Base-by-base conservation (phyloP, 2,113 vertebrate genomes). In the Grantiella picta region DNA sequence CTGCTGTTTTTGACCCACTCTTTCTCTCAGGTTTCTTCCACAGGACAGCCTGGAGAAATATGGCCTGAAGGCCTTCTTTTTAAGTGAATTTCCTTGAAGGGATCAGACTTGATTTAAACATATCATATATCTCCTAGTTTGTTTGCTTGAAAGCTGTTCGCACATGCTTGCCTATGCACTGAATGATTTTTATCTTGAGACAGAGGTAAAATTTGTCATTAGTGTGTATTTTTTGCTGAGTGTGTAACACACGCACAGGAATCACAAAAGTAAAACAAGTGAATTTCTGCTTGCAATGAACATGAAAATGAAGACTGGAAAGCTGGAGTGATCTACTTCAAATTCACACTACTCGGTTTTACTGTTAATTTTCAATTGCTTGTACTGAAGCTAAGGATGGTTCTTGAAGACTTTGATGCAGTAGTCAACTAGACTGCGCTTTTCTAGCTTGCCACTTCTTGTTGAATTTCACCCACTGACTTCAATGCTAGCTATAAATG, bases 391-490 rank as follows among this genome's bases (percentile, higher is more conserved):
- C 54, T 56, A 27, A 52, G 42, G 59, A 15, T 63, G 66, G 5
- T 28, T 86, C 53, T 76, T 72, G 38, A 66, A 83, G 31, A 24
- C 33, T 82, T 85, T 40, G 20, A 11, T 56, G 31, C 13, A 60
- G 64, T 40, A 63, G 42, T 82, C 53, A 57, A 42, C 47, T 31
- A 44, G 24, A 77, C 9, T 73, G 81, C 0, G 0, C 42, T 72
- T 92, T 77, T 66, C 63, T 95, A 0, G 0, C 91, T 97, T 84
- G n/a, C 38, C 11, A 36, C 29, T 90, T 85, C 50, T 87, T 89
- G 36, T 63, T 92, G 70, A 77, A 87, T 94, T 95, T 97, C 60
- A 86, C 29, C 28, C 52, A 31, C 54, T 54, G 59, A 59, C 93
- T 91, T 86, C 38, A 85, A 9, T 77, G 45, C 38, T 82, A 86